Evolutionary conservation across 2,888 invertebrate genomes (phyloP).

Genomic region (Onthophagus sagittarius): DNA sequence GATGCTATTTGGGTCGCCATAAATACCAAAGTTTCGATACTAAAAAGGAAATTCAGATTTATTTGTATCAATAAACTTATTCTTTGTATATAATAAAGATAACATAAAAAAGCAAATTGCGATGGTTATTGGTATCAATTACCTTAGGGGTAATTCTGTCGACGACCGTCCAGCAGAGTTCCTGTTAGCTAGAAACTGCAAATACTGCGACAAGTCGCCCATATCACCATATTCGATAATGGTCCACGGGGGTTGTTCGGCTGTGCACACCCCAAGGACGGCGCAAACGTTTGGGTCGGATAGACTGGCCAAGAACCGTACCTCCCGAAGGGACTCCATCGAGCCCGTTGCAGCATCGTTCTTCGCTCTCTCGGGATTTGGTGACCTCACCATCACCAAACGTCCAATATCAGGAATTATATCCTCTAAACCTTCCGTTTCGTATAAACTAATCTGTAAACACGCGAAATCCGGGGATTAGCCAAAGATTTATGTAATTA

Average conservation of each 20-base stretch:
- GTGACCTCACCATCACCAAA: slow-evolving; percentile 55
- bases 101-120: not conserved
- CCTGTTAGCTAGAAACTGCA: slow-evolving; percentile 49
- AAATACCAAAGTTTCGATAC: slow-evolving; percentile 65
- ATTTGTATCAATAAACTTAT: too few species aligned
- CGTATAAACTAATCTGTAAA: slow-evolving; percentile 55
- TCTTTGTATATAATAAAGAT: too few species aligned
- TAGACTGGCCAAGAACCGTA: slow-evolving; percentile 64
- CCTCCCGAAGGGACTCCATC: slow-evolving; percentile 57
- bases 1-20: slow-evolving; percentile 74
- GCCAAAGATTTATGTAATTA: slow-evolving; percentile 21
- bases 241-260: slow-evolving; percentile 62
- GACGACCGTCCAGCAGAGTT: slow-evolving; percentile 41
- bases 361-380: slow-evolving; percentile 47
- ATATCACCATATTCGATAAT: slow-evolving; percentile 72
- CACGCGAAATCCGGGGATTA: not conserved
- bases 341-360: slow-evolving; percentile 43
- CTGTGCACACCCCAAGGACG: slow-evolving; percentile 58
- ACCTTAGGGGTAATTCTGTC: slow-evolving; percentile 44
- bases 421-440: slow-evolving; percentile 52
- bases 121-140: slow-evolving; percentile 18
- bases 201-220: slow-evolving; percentile 70
- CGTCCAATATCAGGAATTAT: slow-evolving; percentile 50
- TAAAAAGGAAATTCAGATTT: slow-evolving; percentile 37
- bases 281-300: slow-evolving; percentile 65